Conservation (phyloP, 2,113 vertebrate species). For the Tetrax tetrax region DNA sequence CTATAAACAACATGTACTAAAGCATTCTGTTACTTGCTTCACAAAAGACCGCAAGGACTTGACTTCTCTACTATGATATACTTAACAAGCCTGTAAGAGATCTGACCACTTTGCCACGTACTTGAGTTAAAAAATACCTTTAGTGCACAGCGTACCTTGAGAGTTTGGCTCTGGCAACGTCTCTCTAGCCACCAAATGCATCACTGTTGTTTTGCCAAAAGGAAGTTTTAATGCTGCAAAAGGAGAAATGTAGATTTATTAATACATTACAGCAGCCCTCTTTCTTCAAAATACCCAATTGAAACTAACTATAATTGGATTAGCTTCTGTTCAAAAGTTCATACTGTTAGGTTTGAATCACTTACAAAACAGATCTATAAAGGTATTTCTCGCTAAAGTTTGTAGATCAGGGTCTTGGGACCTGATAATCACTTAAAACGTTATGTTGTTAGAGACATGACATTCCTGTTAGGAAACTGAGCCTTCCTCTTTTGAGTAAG, state of each 20-base stretch:
- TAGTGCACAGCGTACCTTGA: conserved; percentile 84
- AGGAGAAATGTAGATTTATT: conserved; percentile 24
- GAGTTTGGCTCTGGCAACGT: conserved; percentile 98
- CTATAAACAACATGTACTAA: background rate
- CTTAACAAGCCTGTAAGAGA: background rate
- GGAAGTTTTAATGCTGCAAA: conserved; percentile 93
- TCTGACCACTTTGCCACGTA: background rate
- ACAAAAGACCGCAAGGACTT: background rate
- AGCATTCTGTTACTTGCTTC: background rate
- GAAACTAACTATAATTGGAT: background rate
- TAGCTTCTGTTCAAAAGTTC: background rate
- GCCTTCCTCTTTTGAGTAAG: background rate
- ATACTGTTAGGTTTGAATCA: background rate
- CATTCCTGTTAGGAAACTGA: background rate
- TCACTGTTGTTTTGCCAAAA: conserved; percentile 97
- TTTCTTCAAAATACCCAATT: background rate
- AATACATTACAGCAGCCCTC: background rate
- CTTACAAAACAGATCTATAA: background rate
- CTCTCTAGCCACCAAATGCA: conserved; percentile 99
- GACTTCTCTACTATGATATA: background rate
- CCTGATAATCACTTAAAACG: background rate
- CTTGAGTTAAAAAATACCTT: background rate
- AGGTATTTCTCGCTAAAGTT: background rate
- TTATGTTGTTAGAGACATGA: background rate
- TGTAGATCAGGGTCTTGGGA: background rate